Conservation (phyloP, 2,113 vertebrate species). For the Furnarius figulus region DNA sequence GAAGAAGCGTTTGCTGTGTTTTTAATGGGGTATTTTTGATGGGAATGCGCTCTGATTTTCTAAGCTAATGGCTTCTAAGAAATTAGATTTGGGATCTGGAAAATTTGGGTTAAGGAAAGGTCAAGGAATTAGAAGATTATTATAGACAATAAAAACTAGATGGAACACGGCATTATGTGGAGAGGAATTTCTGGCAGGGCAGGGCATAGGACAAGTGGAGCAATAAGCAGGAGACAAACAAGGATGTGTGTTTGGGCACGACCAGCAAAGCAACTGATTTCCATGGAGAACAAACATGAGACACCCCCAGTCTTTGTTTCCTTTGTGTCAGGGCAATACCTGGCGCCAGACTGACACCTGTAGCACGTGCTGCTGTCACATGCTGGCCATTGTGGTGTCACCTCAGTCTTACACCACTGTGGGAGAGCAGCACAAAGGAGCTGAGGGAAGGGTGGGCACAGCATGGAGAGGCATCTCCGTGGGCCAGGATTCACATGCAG, state of each 20-base stretch:
- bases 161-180: neutral
- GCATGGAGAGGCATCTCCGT: neutral
- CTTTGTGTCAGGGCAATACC: neutral
- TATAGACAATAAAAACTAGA: conserved; percentile 6
- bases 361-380: neutral
- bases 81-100: conserved; percentile 49
- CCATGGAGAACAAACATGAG: neutral
- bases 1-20: neutral
- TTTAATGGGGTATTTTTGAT: neutral
- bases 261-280: neutral
- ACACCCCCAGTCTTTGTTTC: neutral
- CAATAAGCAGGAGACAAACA: neutral
- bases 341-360: neutral
- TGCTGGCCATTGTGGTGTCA: neutral
- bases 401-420: rapidly evolving
- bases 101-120: conserved; percentile 43
- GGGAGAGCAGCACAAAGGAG: neutral
- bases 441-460: neutral
- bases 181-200: neutral
- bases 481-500: neutral
- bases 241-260: neutral
- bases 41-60: neutral
- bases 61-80: conserved; percentile 16
- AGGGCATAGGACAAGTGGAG: neutral
- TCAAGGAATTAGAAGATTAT: conserved; percentile 39